These are phyloP conservation scores for Rhyzopertha dominica DNA, from an alignment of 1,140 invertebrate species.

Conservation along the genomic window DNA sequence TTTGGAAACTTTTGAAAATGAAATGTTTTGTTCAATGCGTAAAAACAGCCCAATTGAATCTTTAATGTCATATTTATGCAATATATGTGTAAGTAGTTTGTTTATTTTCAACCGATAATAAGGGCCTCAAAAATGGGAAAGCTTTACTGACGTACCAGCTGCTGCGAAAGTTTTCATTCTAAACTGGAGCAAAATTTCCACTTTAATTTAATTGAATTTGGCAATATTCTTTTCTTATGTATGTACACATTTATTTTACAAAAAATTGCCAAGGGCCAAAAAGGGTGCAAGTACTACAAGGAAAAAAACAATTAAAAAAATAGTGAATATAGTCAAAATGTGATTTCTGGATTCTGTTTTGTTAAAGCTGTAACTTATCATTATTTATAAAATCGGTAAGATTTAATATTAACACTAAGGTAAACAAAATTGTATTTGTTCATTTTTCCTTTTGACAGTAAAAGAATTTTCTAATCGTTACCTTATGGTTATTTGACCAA, in stretches of 20 bases:
- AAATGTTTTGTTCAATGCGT: constrained; percentile 7
- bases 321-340: neutral
- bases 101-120: constrained; percentile 2
- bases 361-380: neutral
- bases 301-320: too few species aligned
- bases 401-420: too few species aligned
- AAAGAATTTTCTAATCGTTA: too few species aligned
- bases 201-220: too few species aligned
- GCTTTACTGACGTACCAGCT: constrained; percentile 3
- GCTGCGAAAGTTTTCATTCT: constrained; percentile 3
- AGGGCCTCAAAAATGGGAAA: constrained; percentile 1
- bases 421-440: too few species aligned
- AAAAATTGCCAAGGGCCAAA: too few species aligned
- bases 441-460: too few species aligned
- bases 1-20: constrained; percentile 5
- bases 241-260: too few species aligned
- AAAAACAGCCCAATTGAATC: constrained; percentile 1
- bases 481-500: too few species aligned
- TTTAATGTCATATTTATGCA: constrained; percentile 5
- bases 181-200: constrained; percentile 2
- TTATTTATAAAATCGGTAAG: too few species aligned
- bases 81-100: neutral
- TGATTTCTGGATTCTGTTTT: constrained; percentile 1
- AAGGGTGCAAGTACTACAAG: too few species aligned
- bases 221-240: too few species aligned